These are phyloP conservation scores for Lutraria lutraria DNA, from an alignment of 2,888 invertebrate genomes.

Conservation along the genomic window DNA sequence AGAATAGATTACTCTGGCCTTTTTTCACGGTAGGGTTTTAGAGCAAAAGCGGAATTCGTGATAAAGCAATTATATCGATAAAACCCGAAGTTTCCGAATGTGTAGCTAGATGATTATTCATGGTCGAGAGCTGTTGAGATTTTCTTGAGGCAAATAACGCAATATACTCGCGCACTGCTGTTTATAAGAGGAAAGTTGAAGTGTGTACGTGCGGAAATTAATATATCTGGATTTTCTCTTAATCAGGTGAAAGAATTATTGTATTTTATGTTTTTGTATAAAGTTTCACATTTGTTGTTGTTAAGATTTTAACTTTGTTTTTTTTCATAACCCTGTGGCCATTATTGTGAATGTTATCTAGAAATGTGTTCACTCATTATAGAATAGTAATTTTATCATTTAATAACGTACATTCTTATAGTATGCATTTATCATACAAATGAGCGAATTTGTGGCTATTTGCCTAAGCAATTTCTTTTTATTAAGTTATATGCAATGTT, in stretches of 20 bases:
- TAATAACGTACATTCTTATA: too few species aligned
- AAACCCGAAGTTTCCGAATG: background rate
- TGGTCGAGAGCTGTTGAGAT: background rate
- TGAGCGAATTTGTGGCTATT: too few species aligned
- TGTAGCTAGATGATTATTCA: background rate
- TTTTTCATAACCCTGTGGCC: too few species aligned
- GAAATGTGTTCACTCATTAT: too few species aligned
- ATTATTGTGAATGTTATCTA: too few species aligned
- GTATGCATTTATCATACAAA: too few species aligned
- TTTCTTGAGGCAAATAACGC: background rate
- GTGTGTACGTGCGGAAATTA: background rate
- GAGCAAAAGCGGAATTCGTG: background rate
- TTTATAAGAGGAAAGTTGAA: background rate
- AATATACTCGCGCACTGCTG: background rate
- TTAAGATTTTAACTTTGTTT: too few species aligned
- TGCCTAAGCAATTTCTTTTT: too few species aligned
- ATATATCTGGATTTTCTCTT: background rate
- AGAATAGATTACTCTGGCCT: too few species aligned
- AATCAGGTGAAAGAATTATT: background rate
- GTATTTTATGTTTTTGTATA: background rate
- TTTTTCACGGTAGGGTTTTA: too few species aligned
- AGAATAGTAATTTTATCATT: too few species aligned
- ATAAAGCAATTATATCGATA: conserved; percentile 27
- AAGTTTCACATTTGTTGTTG: background rate
- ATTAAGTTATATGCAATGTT: too few species aligned